Evolutionary conservation across 2,888 invertebrate genomes (phyloP).

Genomic region (Limnephilus auricula): DNA sequence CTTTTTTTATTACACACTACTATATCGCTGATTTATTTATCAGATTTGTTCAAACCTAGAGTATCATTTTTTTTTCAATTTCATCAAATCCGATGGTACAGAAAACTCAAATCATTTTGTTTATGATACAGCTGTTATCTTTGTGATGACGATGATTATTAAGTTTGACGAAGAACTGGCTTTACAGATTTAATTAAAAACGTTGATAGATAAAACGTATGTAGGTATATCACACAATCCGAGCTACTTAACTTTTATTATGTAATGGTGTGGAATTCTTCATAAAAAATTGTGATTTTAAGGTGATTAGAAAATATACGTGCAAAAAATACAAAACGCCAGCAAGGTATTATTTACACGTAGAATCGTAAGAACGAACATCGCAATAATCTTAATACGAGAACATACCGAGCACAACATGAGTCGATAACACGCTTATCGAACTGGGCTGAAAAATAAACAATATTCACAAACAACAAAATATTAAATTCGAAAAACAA

Average conservation of each 20-base stretch:
- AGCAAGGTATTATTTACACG: not conserved
- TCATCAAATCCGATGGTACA: no score
- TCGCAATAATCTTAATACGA: not conserved
- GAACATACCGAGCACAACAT: not conserved
- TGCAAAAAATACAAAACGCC: not conserved
- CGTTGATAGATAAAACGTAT: not conserved
- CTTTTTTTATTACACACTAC: no score
- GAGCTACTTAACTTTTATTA: not conserved
- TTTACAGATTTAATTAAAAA: no score
- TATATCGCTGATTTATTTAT: no score
- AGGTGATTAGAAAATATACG: not conserved
- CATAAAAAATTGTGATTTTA: no score
- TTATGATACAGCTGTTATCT: no score
- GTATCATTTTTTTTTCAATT: no score
- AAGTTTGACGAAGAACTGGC: no score
- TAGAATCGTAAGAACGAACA: not conserved
- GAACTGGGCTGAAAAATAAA: not conserved
- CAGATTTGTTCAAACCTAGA: no score
- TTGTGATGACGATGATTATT: no score
- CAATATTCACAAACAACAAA: not conserved
- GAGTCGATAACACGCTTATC: not conserved
- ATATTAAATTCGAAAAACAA: conserved; percentile 3
- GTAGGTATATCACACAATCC: not conserved
- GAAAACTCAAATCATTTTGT: no score
- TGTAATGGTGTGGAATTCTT: not conserved